Conservation (phyloP, 2,797 vertebrate species). For the Tadarida brasiliensis region DNA sequence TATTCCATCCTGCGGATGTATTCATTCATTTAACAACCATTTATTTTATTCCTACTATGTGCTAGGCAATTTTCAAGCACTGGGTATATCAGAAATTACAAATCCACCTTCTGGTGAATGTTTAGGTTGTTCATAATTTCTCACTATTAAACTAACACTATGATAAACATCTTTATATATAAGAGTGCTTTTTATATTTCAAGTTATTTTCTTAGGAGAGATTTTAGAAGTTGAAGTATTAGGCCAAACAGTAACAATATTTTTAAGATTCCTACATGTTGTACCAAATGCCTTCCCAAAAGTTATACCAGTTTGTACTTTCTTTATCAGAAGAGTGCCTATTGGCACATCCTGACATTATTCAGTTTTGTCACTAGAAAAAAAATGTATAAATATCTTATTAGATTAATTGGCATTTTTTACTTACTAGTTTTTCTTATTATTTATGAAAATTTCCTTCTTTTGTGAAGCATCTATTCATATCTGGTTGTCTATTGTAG, state of each 20-base stretch:
- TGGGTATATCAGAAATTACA: not conserved
- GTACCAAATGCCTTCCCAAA: not conserved
- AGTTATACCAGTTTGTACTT: not conserved
- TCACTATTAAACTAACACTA: not conserved
- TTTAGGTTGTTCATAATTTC: not conserved
- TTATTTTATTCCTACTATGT: not conserved
- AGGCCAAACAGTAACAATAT: conserved; percentile 1
- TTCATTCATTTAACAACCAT: not conserved
- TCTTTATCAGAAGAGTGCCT: not conserved
- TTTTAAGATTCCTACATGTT: not conserved
- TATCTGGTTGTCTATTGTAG: not conserved
- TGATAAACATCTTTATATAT: not conserved
- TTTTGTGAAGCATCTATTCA: not conserved
- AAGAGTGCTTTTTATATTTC: not conserved
- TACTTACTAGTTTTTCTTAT: conserved; percentile 26
- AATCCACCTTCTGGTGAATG: not conserved
- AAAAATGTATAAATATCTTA: not conserved
- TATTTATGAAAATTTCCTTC: not conserved
- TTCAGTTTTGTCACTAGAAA: not conserved
- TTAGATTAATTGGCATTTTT: not conserved
- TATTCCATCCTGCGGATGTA: not conserved
- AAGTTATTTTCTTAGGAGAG: conserved; percentile 33
- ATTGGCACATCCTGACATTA: not conserved
- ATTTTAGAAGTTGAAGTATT: conserved; percentile 1
- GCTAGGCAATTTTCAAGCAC: not conserved